Percentiles rank a stretch among this genome's conserved stretches.
Conservation (phyloP, 2,888 invertebrate genomes). For the Coenonympha arcania region DNA sequence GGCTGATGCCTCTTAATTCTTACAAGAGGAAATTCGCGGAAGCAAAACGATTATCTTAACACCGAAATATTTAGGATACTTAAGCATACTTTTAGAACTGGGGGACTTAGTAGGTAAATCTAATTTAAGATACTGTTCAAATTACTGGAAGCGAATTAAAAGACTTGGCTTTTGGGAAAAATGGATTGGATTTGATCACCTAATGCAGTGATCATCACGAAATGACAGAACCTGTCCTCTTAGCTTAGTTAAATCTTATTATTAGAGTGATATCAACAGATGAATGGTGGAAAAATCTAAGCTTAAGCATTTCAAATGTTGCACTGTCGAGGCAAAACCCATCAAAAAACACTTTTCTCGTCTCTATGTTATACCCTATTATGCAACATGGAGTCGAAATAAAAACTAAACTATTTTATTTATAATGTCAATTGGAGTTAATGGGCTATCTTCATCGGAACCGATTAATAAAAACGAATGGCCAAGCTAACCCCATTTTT, state of each 20-base stretch:
- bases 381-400: background rate
- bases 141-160: too few relatives aligned
- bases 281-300: too few relatives aligned
- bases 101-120: too few relatives aligned
- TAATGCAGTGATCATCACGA: too few relatives aligned
- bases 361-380: background rate
- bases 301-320: background rate
- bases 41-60: background rate
- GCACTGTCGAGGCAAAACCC: background rate
- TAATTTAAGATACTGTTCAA: too few relatives aligned
- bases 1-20: background rate
- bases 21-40: background rate
- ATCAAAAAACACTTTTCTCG: background rate
- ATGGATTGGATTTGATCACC: too few relatives aligned
- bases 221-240: too few relatives aligned
- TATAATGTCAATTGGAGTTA: constrained; percentile 11
- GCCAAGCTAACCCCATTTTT: background rate
- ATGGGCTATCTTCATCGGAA: constrained; percentile 9
- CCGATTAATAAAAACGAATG: constrained; percentile 7
- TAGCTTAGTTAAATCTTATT: too few relatives aligned
- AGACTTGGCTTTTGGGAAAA: too few relatives aligned
- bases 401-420: constrained; percentile 7
- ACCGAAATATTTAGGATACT: background rate
- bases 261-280: too few relatives aligned
- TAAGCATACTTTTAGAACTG: too few relatives aligned